A percentile compares a stretch with the other conserved stretches of the same genome.
Conservation (phyloP, 2,113 vertebrate genomes). For the Cyprinus carpio region DNA sequence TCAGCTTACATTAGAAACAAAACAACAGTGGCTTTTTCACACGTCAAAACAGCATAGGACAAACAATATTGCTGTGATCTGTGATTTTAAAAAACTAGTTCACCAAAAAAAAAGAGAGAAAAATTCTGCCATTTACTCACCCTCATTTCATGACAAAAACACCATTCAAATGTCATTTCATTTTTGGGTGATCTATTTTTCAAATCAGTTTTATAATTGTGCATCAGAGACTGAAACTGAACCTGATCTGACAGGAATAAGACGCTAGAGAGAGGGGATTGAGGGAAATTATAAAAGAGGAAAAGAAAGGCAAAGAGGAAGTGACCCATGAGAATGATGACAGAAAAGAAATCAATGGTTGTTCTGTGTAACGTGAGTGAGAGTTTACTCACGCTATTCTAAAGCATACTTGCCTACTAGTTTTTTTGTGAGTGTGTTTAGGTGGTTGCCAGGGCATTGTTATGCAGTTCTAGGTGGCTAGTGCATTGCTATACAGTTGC, state of each 20-base stretch:
- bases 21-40: too few species aligned
- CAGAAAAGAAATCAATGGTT: neutral
- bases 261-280: neutral
- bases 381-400: neutral
- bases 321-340: neutral
- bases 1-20: neutral
- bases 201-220: neutral
- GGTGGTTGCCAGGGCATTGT: neutral
- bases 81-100: neutral
- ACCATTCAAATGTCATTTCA: neutral
- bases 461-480: neutral
- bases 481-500: too few species aligned
- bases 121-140: neutral
- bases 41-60: neutral
- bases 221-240: slow-evolving; percentile 1
- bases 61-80: neutral
- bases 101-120: neutral
- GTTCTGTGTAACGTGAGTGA: neutral
- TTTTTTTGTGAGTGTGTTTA: neutral
- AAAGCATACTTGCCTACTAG: neutral
- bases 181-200: neutral
- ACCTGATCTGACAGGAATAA: neutral
- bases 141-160: neutral
- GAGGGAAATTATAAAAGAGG: neutral
- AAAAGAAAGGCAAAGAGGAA: slow-evolving; percentile 10